These are phyloP conservation scores for Schrankia costaestrigalis DNA, from an alignment of 2,888 invertebrate genomes.

Conservation along the genomic window DNA sequence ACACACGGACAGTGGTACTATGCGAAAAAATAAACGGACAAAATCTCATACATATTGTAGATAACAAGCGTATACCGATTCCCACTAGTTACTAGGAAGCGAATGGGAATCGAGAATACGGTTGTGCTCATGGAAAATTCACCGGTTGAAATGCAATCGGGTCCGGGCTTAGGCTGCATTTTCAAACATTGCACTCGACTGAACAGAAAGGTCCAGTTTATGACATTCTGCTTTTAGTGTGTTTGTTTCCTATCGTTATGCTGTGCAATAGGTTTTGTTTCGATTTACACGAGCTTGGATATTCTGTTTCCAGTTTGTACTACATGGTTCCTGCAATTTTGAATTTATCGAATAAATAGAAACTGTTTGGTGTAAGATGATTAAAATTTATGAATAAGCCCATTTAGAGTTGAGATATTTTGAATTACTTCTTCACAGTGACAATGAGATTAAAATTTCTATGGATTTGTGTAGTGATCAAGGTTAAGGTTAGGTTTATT, in stretches of 20 bases:
- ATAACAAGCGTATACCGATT: constrained; percentile 69
- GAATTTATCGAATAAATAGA: no score
- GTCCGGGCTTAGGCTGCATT: constrained; percentile 59
- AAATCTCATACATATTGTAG: constrained; percentile 73
- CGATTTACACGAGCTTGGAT: constrained; percentile 4
- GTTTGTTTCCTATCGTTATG: constrained; percentile 28
- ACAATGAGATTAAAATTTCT: no score
- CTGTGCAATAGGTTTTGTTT: constrained; percentile 19
- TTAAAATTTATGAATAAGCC: no score
- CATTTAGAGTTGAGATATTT: no score
- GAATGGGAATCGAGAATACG: constrained; percentile 48
- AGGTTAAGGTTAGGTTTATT: no score
- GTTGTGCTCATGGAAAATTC: constrained; percentile 66
- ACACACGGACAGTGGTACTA: constrained; percentile 56
- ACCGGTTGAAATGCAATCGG: constrained; percentile 73
- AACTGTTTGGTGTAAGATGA: no score
- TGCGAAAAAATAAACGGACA: constrained; percentile 66
- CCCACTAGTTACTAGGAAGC: constrained; percentile 65
- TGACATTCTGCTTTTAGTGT: constrained; percentile 44
- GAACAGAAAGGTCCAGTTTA: constrained; percentile 46
- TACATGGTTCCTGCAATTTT: no score
- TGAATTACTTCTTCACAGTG: no score
- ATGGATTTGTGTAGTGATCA: no score
- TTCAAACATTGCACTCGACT: constrained; percentile 46
- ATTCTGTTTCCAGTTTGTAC: constrained; percentile 6